Percentiles rank a stretch among this genome's conserved stretches.
phyloP scores from a whole-genome alignment of 1,140 invertebrate species.

The Drosophila subpulchrella region DNA sequence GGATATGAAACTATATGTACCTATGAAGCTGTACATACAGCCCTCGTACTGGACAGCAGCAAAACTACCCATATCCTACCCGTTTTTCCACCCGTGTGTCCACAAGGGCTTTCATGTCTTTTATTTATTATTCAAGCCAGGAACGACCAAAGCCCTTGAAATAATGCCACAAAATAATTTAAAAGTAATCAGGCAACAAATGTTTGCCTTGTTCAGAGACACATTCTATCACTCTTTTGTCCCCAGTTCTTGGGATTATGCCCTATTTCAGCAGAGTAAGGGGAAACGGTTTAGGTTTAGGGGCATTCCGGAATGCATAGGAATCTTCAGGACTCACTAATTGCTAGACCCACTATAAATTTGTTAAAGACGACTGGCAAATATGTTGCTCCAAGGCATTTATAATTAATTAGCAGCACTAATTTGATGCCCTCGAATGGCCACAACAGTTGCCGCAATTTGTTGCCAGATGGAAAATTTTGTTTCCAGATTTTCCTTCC shows the following conservation, averaged over 20 bases:
- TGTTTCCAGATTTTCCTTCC: background rate
- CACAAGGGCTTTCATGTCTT: constrained; percentile 51
- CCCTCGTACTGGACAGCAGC: constrained; percentile 2
- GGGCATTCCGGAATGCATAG: constrained; percentile 24
- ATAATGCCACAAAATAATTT: constrained; percentile 84
- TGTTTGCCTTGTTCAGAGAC: constrained; percentile 68
- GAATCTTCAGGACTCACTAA: constrained; percentile 53
- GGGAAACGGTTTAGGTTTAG: constrained; percentile 52
- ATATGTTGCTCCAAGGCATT: constrained; percentile 58
- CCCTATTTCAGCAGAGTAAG: background rate
- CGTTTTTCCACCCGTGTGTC: constrained; percentile 33
- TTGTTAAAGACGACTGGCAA: constrained; percentile 67
- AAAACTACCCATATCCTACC: background rate
- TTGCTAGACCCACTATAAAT: constrained; percentile 74
- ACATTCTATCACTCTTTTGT: constrained; percentile 22
- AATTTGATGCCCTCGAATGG: constrained; percentile 63
- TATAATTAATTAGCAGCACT: constrained; percentile 74
- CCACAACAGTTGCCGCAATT: constrained; percentile 46
- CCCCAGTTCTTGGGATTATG: constrained; percentile 31
- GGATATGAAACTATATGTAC: background rate
- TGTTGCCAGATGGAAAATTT: constrained; percentile 5
- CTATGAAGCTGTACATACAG: background rate
- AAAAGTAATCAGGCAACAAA: constrained; percentile 84
- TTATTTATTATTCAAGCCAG: constrained; percentile 74
- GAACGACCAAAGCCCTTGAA: constrained; percentile 50